These are phyloP conservation scores for Cheilosia pagana DNA, from an alignment of 2,888 invertebrate genomes.

Conservation along the genomic window DNA sequence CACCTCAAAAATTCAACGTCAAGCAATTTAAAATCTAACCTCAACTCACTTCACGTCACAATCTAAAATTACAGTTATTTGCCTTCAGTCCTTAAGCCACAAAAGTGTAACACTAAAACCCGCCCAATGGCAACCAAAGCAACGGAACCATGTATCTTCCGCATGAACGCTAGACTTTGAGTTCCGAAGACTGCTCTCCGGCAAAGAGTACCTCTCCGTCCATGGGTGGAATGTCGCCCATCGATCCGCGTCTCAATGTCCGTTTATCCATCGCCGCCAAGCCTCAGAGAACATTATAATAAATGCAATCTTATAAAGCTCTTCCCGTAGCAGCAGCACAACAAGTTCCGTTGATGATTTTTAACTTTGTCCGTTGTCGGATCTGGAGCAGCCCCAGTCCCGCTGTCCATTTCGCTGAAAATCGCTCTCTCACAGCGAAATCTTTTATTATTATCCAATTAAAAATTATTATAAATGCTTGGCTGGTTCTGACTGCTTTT, in stretches of 20 bases:
- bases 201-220: background rate
- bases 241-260: conserved; percentile 46
- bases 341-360: conserved; percentile 49
- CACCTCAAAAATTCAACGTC: conserved; percentile 1
- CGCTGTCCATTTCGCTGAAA: conserved; percentile 8
- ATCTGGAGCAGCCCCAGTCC: conserved; percentile 56
- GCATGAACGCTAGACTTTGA: background rate
- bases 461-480: conserved; percentile 72
- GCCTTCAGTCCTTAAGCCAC: conserved; percentile 19
- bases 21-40: conserved; percentile 34
- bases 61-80: conserved; percentile 65
- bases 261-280: conserved; percentile 34
- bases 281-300: conserved; percentile 30
- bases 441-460: conserved; percentile 74
- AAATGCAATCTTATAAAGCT: conserved; percentile 26
- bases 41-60: conserved; percentile 6
- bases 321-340: conserved; percentile 1
- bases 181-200: background rate
- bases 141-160: conserved; percentile 18
- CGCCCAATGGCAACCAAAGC: conserved; percentile 44
- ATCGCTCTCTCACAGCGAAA: conserved; percentile 47
- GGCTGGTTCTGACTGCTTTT: conserved; percentile 58
- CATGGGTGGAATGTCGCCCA: conserved; percentile 58
- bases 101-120: conserved; percentile 58
- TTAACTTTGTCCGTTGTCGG: background rate